Evolutionary conservation across 1,140 invertebrate species (phyloP).

Genomic region (Papilio aristodemus): DNA sequence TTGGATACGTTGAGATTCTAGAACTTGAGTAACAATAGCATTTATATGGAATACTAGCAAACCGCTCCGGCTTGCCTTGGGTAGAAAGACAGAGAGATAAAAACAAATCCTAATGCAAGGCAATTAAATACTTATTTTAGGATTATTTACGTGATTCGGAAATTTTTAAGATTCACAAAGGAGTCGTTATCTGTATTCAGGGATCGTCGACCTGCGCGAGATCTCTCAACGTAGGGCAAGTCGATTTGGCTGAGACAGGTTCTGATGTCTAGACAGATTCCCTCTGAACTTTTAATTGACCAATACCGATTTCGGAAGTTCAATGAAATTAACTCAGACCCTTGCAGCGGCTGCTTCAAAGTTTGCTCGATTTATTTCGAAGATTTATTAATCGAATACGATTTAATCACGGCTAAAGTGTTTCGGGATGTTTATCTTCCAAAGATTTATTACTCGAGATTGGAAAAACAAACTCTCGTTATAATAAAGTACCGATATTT

Average conservation of each 20-base stretch:
- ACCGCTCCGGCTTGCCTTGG: no score
- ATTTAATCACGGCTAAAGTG: conserved; percentile 17
- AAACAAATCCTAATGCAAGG: no score
- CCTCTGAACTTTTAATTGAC: conserved; percentile 26
- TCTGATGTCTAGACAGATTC: conserved; percentile 20
- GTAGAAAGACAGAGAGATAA: no score
- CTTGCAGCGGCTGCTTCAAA: conserved; percentile 16
- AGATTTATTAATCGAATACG: conserved; percentile 24
- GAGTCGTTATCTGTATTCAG: background rate
- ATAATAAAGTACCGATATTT: background rate
- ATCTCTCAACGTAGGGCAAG: background rate
- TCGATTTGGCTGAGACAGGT: conserved; percentile 15
- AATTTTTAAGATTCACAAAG: background rate
- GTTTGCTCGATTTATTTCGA: conserved; percentile 19
- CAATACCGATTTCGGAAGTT: conserved; percentile 28
- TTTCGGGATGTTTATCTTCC: conserved; percentile 7
- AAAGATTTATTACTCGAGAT: conserved; percentile 13
- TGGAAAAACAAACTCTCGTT: background rate
- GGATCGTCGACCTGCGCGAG: conserved; percentile 1
- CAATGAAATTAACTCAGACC: conserved; percentile 15
- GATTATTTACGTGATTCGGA: no score
- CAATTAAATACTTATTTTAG: no score
- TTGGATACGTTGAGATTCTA: background rate
- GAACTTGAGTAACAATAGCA: conserved; percentile 2
- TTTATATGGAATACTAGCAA: no score